phyloP scores from a whole-genome alignment of 2,888 invertebrate genomes.

The Furcula furcula region DNA sequence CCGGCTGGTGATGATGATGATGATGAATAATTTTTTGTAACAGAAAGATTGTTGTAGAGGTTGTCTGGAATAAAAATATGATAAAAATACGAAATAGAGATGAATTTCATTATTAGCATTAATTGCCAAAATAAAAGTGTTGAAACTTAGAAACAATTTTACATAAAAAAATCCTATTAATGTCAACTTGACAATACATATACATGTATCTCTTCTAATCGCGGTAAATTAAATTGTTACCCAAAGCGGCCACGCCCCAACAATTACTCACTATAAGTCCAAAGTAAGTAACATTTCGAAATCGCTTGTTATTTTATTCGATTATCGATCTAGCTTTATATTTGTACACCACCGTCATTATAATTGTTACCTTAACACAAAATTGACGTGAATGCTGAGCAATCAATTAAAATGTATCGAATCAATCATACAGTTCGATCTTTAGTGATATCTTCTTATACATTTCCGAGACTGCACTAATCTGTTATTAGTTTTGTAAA shows the following conservation, averaged over 20 bases:
- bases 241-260: neutral
- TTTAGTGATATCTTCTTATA: conserved; percentile 15
- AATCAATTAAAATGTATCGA: conserved; percentile 28
- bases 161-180: no score
- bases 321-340: conserved; percentile 25
- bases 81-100: no score
- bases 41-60: no score
- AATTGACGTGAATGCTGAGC: conserved; percentile 16
- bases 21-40: no score
- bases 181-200: no score
- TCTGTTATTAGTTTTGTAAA: conserved; percentile 6
- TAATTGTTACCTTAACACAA: conserved; percentile 18
- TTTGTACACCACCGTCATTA: conserved; percentile 17
- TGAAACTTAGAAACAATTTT: no score
- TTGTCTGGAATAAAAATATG: no score
- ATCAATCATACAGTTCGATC: conserved; percentile 10
- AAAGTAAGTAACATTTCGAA: conserved; percentile 28
- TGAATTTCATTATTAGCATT: no score
- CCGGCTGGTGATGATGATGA: no score
- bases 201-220: no score
- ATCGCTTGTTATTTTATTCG: conserved; percentile 37
- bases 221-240: no score
- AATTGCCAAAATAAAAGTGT: no score
- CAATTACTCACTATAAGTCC: conserved; percentile 31
- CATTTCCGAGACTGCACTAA: conserved; percentile 11